Evolutionary conservation across 2,888 invertebrate species (phyloP), one percentile per base, ranked within the genome.

Genomic region (Scaptomyza flava): DNA sequence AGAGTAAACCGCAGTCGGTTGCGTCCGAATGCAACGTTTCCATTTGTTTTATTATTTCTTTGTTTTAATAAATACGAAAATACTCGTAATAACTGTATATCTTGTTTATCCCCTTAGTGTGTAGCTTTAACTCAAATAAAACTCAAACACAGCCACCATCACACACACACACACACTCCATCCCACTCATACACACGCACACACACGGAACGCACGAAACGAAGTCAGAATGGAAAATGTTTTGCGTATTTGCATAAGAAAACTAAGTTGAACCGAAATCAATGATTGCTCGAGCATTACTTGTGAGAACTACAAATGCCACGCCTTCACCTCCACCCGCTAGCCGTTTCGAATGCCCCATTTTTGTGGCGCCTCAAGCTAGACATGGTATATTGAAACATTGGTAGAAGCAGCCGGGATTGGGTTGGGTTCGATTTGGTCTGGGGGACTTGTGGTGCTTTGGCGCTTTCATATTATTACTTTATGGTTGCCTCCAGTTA

Each of bases 401-500:
- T 52, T 71, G 63, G 56, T 38, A 42, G 33, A 11, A 17, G 31
- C 48, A 17, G 31, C 48, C n/a, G 52, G n/a, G 17, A n/a, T 31
- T 34, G 34, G 36, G 27, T n/a, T 12, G 12, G 41, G 20, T n/a
- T 12, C 8, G 43, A 68, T 50, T 23, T 23, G 23, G n/a, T 11
- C 51, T 46, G 52, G 41, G 38, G 14, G 38, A 38, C 8, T 58
- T 46, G 23, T 50, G 36, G 27, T 58, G 58, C 56, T 41, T 60
- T 76, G 77, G 71, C 76, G 73, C 72, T 81, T 79, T 82, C 85
- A 73, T 84, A 84, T 87, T 83, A 83, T 83, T 83, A 87, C 87
- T 83, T 83, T 83, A 83, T 83, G 87, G 87, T 77, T 79, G 82
- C 82, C 82, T 83, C 87, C 85, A 83, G 82, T 83, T 83, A 83